Evolutionary conservation across 2,888 invertebrate species (phyloP).

Genomic region (Rhamphomyia laevipes): DNA sequence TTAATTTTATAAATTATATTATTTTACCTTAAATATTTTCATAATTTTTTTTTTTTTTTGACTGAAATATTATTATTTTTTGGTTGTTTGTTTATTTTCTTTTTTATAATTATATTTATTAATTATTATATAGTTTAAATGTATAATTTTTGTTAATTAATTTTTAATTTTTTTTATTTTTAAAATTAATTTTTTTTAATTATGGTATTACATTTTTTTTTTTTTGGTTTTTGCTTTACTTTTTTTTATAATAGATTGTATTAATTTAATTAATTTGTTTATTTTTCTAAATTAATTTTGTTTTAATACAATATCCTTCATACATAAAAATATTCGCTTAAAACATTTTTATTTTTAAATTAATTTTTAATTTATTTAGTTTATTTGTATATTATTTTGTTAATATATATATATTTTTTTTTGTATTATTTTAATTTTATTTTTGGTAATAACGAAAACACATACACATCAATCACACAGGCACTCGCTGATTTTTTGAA

Average conservation of each 20-base stretch:
- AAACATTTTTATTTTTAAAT: conserved; percentile 8
- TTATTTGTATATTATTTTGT: neutral
- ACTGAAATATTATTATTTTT: conserved; percentile 15
- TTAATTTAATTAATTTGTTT: conserved; percentile 14
- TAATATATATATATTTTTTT: neutral
- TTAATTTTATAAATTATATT: conserved; percentile 13
- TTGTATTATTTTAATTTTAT: too few species aligned
- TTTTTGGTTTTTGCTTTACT: conserved; percentile 12
- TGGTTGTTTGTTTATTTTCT: conserved; percentile 13
- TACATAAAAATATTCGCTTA: conserved; percentile 9
- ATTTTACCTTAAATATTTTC: conserved; percentile 11
- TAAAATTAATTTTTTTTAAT: conserved; percentile 8
- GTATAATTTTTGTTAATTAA: conserved; percentile 11
- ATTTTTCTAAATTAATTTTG: conserved; percentile 11
- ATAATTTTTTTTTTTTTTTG: conserved; percentile 15
- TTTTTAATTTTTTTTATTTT: conserved; percentile 11
- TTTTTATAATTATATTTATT: conserved; percentile 11
- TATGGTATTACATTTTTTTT: conserved; percentile 4
- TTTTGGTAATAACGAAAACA: neutral
- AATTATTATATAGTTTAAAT: neutral
- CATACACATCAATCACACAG: neutral
- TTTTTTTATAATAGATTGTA: too few species aligned
- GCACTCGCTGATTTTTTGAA: conserved; percentile 4
- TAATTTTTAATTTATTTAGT: conserved; percentile 6
- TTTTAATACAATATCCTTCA: conserved; percentile 6